Evolutionary conservation across 1,140 invertebrate species (phyloP).

Genomic region (Euwallacea similis): DNA sequence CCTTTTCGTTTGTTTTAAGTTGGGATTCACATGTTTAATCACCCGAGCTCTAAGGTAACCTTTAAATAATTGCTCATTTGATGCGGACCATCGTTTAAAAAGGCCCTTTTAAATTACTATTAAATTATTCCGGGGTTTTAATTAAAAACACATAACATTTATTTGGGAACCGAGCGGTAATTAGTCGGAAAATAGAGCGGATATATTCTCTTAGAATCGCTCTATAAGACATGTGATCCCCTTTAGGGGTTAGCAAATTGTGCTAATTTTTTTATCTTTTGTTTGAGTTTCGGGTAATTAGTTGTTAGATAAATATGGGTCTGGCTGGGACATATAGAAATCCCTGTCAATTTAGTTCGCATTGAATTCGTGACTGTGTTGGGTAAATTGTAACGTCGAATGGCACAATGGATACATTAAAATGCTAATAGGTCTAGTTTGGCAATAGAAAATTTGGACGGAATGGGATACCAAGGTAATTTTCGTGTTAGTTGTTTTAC

Average conservation of each 20-base stretch:
- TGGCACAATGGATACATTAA: slow-evolving; percentile 43
- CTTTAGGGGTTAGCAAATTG: background rate
- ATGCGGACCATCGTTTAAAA: slow-evolving; percentile 19
- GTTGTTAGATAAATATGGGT: too few species aligned
- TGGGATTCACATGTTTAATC: slow-evolving; percentile 36
- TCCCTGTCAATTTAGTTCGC: slow-evolving; percentile 20
- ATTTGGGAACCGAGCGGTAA: slow-evolving; percentile 7
- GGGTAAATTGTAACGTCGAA: slow-evolving; percentile 36
- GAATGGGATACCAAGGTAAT: background rate
- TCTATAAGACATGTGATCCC: slow-evolving; percentile 1
- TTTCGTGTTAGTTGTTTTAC: background rate
- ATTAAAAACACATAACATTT: slow-evolving; percentile 40
- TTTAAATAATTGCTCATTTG: slow-evolving; percentile 41
- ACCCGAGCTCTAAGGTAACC: slow-evolving; percentile 29
- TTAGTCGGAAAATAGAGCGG: slow-evolving; percentile 20
- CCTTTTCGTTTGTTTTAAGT: slow-evolving; percentile 9
- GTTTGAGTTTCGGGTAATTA: too few species aligned
- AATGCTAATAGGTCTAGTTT: slow-evolving; percentile 43
- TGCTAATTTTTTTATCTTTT: too few species aligned
- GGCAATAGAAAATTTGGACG: slow-evolving; percentile 32
- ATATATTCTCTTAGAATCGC: background rate
- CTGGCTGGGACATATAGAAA: slow-evolving; percentile 6
- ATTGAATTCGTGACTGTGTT: slow-evolving; percentile 35
- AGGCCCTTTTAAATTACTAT: slow-evolving; percentile 37
- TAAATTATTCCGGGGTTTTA: slow-evolving; percentile 39